Conservation (phyloP, 2,888 invertebrate species). For the Ormyrus pomaceus region DNA sequence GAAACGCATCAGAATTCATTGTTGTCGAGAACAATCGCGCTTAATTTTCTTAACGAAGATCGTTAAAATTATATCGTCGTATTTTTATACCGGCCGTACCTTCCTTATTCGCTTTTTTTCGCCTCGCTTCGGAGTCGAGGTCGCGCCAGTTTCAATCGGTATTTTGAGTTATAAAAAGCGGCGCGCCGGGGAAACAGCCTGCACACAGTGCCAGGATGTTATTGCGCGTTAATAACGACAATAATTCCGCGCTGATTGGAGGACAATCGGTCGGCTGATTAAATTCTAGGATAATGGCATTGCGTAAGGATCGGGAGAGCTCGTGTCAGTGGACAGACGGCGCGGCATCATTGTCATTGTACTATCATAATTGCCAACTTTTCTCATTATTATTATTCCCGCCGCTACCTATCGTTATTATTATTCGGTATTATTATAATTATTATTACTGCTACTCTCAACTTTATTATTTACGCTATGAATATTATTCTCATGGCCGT, state of each 20-base stretch:
- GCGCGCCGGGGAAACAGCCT: background rate
- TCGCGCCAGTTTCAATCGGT: constrained; percentile 40
- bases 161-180: constrained; percentile 33
- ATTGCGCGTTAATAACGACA: constrained; percentile 48
- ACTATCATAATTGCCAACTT: constrained; percentile 47
- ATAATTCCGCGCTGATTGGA: constrained; percentile 54
- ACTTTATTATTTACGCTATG: constrained; percentile 43
- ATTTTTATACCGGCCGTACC: constrained; percentile 15
- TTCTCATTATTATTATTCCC: constrained; percentile 44
- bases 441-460: constrained; percentile 5
- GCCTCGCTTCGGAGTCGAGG: constrained; percentile 14
- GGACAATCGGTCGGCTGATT: constrained; percentile 51
- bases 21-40: constrained; percentile 42
- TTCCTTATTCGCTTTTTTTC: constrained; percentile 34
- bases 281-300: constrained; percentile 57
- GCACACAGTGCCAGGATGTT: constrained; percentile 31
- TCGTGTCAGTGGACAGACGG: background rate
- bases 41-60: constrained; percentile 50
- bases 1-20: constrained; percentile 8
- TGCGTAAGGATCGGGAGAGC: constrained; percentile 42
- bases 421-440: constrained; percentile 24
- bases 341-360: constrained; percentile 30
- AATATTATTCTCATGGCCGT: constrained; percentile 47
- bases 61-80: constrained; percentile 44
- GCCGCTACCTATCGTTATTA: constrained; percentile 1